A percentile compares a stretch with the other conserved stretches of the same genome.
Conservation (phyloP, 2,113 vertebrate genomes). For the Progne subis region DNA sequence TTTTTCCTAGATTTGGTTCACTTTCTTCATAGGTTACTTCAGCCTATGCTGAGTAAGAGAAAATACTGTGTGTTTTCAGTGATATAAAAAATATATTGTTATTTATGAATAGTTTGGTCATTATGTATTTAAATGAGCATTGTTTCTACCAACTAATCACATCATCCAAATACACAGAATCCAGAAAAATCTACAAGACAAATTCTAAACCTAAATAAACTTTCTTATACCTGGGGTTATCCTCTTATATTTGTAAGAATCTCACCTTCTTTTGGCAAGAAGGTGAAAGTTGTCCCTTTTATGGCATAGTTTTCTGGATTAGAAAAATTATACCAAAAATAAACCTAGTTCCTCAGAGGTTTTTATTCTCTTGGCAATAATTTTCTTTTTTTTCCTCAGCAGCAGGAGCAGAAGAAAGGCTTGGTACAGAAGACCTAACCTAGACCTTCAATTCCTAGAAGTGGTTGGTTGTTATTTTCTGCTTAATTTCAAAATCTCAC, state of each 20-base stretch:
- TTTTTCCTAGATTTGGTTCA: not conserved
- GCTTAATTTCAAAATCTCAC: not conserved
- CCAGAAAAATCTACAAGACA: not conserved
- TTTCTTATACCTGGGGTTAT: rapidly evolving
- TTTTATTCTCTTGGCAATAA: not conserved
- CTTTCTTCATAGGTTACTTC: not conserved
- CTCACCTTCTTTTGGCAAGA: not conserved
- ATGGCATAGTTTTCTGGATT: not conserved
- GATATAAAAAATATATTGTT: not conserved
- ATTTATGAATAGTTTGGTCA: not conserved
- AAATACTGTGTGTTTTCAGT: not conserved
- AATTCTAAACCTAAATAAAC: not conserved
- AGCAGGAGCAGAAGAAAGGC: not conserved
- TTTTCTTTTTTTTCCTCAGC: not conserved
- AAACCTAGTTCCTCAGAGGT: not conserved
- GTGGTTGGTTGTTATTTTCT: not conserved
- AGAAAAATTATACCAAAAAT: not conserved
- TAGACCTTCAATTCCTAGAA: not conserved
- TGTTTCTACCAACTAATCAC: not conserved
- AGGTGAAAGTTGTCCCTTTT: not conserved
- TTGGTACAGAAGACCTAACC: not conserved
- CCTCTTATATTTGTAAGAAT: not conserved
- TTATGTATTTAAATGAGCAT: not conserved
- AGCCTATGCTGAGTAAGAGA: not conserved
- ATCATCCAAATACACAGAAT: not conserved